Evolutionary conservation across 2,113 vertebrate genomes (phyloP).

Genomic region (Psittacus erithacus): DNA sequence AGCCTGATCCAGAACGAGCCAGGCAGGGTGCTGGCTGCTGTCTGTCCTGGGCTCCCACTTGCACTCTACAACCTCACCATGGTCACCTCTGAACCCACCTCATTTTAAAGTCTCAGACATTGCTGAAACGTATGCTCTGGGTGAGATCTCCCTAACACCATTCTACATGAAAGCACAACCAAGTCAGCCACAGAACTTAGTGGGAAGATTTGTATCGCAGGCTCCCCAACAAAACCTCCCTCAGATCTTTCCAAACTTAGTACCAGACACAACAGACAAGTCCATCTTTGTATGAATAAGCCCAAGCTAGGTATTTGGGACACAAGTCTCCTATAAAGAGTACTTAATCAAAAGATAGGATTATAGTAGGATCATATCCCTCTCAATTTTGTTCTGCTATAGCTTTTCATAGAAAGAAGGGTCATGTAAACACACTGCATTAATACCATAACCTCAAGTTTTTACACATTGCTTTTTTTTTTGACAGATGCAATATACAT

Average conservation of each 20-base stretch:
- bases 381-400: neutral
- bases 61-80: neutral
- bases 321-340: neutral
- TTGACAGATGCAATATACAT: neutral
- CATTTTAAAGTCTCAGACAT: neutral
- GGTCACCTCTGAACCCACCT: neutral
- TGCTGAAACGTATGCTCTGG: too few species aligned
- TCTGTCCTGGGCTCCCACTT: neutral
- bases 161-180: neutral
- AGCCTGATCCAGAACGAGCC: fast-evolving
- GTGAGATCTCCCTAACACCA: neutral
- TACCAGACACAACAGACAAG: neutral
- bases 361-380: neutral
- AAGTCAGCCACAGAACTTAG: neutral
- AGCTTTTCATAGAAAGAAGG: neutral
- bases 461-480: neutral
- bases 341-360: neutral
- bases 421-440: neutral
- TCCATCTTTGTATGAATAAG: neutral
- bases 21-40: neutral
- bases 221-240: neutral
- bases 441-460: neutral
- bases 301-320: neutral
- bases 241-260: neutral
- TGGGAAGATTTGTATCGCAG: neutral